A percentile compares a stretch with the other conserved stretches of the same genome.
These are phyloP conservation scores for Diachasma alloeum DNA, from an alignment of 1,140 invertebrate species.

Conservation along the genomic window DNA sequence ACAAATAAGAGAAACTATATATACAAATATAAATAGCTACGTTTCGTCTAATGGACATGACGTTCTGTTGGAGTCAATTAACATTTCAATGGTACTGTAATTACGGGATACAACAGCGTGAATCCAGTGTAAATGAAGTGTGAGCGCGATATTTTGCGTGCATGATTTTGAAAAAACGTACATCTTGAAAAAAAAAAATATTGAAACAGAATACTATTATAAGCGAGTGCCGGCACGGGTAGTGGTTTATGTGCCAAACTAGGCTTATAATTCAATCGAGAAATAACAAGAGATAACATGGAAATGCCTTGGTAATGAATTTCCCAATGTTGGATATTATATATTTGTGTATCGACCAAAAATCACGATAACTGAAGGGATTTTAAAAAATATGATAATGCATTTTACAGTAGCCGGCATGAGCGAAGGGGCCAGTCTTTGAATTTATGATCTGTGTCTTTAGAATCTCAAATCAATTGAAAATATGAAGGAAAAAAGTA, in stretches of 20 bases:
- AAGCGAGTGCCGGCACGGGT: conserved; percentile 61
- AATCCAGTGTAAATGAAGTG: conserved; percentile 27
- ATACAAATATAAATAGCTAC: conserved; percentile 26
- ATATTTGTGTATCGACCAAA: conserved; percentile 24
- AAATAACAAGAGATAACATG: conserved; percentile 23
- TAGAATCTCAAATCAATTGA: conserved; percentile 51
- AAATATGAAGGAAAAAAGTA: not conserved
- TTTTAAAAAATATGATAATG: not conserved
- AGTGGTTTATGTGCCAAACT: conserved; percentile 62
- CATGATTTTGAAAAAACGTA: conserved; percentile 1
- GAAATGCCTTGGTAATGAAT: not conserved
- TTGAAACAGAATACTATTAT: conserved; percentile 36
- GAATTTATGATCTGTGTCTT: conserved; percentile 61
- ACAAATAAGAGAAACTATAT: conserved; percentile 11
- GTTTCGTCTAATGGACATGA: conserved; percentile 48
- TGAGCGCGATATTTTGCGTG: conserved; percentile 4
- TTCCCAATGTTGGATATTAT: not conserved
- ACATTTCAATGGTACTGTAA: conserved; percentile 57
- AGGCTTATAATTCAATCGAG: conserved; percentile 46
- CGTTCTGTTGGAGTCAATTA: conserved; percentile 64
- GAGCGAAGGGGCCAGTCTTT: conserved; percentile 64
- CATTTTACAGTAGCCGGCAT: conserved; percentile 53
- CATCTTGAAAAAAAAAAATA: conserved; percentile 27
- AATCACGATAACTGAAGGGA: conserved; percentile 8
- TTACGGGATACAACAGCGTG: conserved; percentile 29